Evolutionary conservation across 2,888 invertebrate genomes (phyloP).

Genomic region (Aphelenchoides bicaudatus): DNA sequence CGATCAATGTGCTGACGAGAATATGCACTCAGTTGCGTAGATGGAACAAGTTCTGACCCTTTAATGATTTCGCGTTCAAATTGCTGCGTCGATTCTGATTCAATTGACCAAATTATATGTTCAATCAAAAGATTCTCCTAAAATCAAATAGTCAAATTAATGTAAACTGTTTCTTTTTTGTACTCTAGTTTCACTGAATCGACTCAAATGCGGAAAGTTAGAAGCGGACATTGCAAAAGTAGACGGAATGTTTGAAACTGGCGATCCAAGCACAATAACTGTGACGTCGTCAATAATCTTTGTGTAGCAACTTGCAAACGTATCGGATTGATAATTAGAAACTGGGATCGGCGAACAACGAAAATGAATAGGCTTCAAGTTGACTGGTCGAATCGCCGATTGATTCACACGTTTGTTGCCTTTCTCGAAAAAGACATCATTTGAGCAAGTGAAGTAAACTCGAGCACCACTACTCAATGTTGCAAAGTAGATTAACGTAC

Average conservation of each 20-base stretch:
- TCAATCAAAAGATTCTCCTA: conserved; percentile 14
- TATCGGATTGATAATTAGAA: neutral
- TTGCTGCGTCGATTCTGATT: neutral
- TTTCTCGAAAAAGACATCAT: conserved; percentile 6
- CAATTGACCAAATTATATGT: conserved; percentile 1
- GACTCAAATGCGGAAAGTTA: conserved; percentile 24
- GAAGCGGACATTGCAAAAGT: conserved; percentile 25
- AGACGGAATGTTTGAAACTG: conserved; percentile 4
- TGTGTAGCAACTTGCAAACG: neutral
- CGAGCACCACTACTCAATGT: conserved; percentile 70
- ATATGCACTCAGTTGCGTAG: conserved; percentile 19
- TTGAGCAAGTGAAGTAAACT: conserved; percentile 69
- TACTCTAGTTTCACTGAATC: conserved; percentile 20
- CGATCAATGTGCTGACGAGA: conserved; percentile 28
- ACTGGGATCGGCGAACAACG: conserved; percentile 13
- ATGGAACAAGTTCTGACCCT: conserved; percentile 20
- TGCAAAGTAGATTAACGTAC: conserved; percentile 70
- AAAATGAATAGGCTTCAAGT: conserved; percentile 24
- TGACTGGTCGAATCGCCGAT: conserved; percentile 25
- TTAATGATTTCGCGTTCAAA: neutral
- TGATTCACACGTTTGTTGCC: conserved; percentile 18
- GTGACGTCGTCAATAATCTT: conserved; percentile 18
- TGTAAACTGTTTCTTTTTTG: conserved; percentile 5
- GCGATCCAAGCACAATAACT: conserved; percentile 22
- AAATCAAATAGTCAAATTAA: conserved; percentile 9